Evolutionary conservation across 2,113 vertebrate genomes (phyloP), one percentile per base, ranked within the genome.

Genomic region (Oncorhynchus nerka): DNA sequence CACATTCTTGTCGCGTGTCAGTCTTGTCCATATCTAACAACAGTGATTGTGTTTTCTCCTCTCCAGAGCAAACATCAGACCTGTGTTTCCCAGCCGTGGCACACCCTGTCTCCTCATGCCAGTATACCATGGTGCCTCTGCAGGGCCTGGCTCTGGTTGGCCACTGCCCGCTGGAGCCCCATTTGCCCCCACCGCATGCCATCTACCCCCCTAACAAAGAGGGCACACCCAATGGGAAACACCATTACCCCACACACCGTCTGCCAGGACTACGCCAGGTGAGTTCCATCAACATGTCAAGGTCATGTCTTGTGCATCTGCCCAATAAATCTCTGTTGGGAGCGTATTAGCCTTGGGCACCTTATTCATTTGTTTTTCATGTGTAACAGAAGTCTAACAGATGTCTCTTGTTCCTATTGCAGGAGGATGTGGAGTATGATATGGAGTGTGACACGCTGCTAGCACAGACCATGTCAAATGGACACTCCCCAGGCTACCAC

Each of bases 111-210:
- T 94, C 96, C 0, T 95, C 97, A 9, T 98, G 97, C 85, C 97
- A 97, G 77, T 98, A 99, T 85, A 98, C 97, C 34, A 96, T 99
- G 97, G 97, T 98, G 15, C 96, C 97, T 0, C 89, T 99, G 70
- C 94, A 95, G 80, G 95, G 96, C 12, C 88, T 94, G 64, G 89
- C 95, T 1, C 87, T 94, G 78, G 91, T 28, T 0, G 94, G 95
- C 5, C 95, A 92, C 62, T 92, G 94, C 80, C 95, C 93, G 0
- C 30, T 93, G 73, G 94, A 84, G 1, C 75, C 90, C 0, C 85
- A 88, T 6, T 48, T 94, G 90, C 55, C 84, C 0, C 62, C 83
- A n/a, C 80, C 78, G 1, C 92, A 89, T 13, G 75, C 80, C 2
- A 13, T 86, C 39, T 92, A 91, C 73, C 75, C 86, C 0, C 1